Evolutionary conservation across 2,888 invertebrate species (phyloP).

Genomic region (Lamellibrachia columna): DNA sequence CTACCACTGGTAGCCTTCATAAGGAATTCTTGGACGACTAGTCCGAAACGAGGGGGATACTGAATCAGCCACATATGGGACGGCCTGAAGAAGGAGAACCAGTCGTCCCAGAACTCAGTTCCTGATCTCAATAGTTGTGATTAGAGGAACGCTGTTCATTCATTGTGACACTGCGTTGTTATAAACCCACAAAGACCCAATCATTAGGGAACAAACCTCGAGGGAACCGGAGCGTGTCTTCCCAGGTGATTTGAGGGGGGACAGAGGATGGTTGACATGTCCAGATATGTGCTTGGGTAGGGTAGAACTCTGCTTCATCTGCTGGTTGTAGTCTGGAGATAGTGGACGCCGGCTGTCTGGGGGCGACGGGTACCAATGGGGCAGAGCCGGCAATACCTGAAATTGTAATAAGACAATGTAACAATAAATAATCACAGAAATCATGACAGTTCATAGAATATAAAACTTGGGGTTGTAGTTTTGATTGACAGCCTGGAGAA

Average conservation of each 20-base stretch:
- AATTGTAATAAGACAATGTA: not conserved
- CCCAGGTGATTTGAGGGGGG: not conserved
- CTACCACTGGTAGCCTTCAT: too few relatives aligned
- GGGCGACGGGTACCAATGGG: not conserved
- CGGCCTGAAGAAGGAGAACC: too few relatives aligned
- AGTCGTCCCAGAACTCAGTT: too few relatives aligned
- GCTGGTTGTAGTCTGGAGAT: not conserved
- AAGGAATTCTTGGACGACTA: too few relatives aligned
- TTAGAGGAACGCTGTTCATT: too few relatives aligned
- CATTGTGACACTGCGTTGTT: too few relatives aligned
- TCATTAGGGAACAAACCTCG: not conserved
- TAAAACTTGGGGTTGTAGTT: not conserved
- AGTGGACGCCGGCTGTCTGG: not conserved
- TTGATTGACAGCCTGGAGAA: too few relatives aligned
- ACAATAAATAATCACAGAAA: not conserved
- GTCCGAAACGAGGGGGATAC: too few relatives aligned
- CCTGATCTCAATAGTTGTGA: too few relatives aligned
- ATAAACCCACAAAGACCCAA: not conserved
- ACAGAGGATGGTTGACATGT: not conserved
- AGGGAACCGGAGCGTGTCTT: not conserved
- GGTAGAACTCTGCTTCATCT: not conserved
- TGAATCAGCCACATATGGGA: too few relatives aligned
- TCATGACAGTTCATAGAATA: not conserved
- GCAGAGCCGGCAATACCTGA: constrained; percentile 10
- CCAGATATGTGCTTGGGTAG: not conserved